phyloP scores from a whole-genome alignment of 2,888 invertebrate genomes.

The Chrysolina americana region DNA sequence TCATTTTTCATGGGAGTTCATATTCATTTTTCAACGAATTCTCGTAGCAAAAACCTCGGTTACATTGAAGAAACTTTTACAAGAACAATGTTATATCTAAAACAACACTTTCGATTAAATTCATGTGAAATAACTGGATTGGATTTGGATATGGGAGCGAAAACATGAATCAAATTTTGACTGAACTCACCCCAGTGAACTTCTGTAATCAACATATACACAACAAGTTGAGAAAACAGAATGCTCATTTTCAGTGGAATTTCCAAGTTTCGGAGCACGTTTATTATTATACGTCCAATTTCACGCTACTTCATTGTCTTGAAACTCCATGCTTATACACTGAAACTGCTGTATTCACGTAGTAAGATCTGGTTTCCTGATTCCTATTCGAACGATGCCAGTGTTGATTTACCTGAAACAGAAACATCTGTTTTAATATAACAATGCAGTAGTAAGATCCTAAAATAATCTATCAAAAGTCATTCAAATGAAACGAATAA shows the following conservation, averaged over 20 bases:
- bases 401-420: constrained; percentile 5
- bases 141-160: neutral
- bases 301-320: neutral
- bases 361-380: neutral
- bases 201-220: neutral
- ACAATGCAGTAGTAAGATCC: neutral
- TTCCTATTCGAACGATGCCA: neutral
- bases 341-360: neutral
- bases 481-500: too few relatives aligned
- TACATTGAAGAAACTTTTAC: too few relatives aligned
- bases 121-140: too few relatives aligned
- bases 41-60: too few relatives aligned
- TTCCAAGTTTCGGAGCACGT: constrained; percentile 4
- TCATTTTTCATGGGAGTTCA: too few relatives aligned
- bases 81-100: too few relatives aligned
- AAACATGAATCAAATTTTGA: neutral
- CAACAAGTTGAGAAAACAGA: neutral
- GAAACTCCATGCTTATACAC: neutral
- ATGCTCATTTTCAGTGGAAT: neutral
- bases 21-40: too few relatives aligned
- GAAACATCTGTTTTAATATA: neutral
- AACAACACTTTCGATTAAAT: too few relatives aligned
- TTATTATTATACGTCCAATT: constrained; percentile 11
- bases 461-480: neutral
- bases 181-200: constrained; percentile 8